Evolutionary conservation across 2,888 invertebrate species (phyloP).

Genomic region (Yponomeuta sedellus): DNA sequence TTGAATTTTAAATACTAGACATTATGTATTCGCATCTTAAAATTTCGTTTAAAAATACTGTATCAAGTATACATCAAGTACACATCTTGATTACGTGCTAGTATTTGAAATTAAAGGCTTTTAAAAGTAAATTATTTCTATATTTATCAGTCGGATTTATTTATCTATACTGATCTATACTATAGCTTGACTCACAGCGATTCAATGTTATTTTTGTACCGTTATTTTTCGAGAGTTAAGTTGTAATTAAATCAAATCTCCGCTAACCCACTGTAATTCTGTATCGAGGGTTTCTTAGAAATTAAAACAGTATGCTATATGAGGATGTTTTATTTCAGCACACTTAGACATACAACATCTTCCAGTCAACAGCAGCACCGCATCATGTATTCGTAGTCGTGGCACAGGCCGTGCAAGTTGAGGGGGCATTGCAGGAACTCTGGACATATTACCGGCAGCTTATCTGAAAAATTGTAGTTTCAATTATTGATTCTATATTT

Average conservation of each 20-base stretch:
- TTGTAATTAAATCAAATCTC: slow-evolving; percentile 64
- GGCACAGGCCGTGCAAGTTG: slow-evolving; percentile 74
- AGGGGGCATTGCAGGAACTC: slow-evolving; percentile 75
- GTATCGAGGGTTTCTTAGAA: slow-evolving; percentile 75
- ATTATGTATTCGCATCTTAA: not conserved
- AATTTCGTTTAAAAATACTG: slow-evolving; percentile 2
- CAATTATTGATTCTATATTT: too few species aligned
- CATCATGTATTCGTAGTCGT: slow-evolving; percentile 81
- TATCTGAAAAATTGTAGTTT: slow-evolving; percentile 72
- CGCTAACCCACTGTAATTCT: slow-evolving; percentile 72
- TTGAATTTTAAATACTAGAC: slow-evolving; percentile 37
- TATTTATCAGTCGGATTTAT: slow-evolving; percentile 29
- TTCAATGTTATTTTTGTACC: slow-evolving; percentile 68
- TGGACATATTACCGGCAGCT: slow-evolving; percentile 74
- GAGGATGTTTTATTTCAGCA: slow-evolving; percentile 59
- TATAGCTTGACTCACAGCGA: slow-evolving; percentile 45
- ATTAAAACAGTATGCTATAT: slow-evolving; percentile 74
- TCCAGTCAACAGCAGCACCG: slow-evolving; percentile 73
- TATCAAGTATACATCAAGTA: slow-evolving; percentile 8
- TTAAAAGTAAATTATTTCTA: slow-evolving; percentile 35
- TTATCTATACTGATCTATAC: too few species aligned
- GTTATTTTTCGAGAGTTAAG: slow-evolving; percentile 59
- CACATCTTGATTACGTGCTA: slow-evolving; percentile 16
- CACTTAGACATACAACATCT: not conserved
- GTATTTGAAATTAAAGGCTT: slow-evolving; percentile 30